Percentiles rank a stretch among this genome's conserved stretches.
Conservation (phyloP, 2,888 invertebrate species). For the Halictus quadricinctus region DNA sequence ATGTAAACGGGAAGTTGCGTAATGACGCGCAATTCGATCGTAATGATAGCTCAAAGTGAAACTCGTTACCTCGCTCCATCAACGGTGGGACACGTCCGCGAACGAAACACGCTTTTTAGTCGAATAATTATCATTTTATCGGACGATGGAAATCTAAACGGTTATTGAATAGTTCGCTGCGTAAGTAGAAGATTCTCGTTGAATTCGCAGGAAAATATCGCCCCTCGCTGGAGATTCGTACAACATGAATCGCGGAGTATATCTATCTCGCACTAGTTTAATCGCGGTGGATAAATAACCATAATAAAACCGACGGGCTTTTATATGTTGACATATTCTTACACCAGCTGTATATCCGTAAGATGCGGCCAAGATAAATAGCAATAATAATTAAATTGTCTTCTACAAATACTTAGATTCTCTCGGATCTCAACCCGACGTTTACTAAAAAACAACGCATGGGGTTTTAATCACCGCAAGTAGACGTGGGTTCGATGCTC, state of each 20-base stretch:
- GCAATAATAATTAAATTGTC: too few species aligned
- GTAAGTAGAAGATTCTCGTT: background rate
- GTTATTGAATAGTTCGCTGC: background rate
- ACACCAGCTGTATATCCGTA: too few species aligned
- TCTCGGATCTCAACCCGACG: too few species aligned
- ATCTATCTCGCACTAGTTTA: background rate
- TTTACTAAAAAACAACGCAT: too few species aligned
- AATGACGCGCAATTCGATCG: background rate
- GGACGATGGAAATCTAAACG: background rate
- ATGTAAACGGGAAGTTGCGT: slow-evolving; percentile 8
- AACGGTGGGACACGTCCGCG: background rate
- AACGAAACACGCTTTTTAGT: background rate
- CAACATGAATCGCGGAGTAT: background rate
- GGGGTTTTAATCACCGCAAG: too few species aligned
- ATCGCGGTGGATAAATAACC: background rate
- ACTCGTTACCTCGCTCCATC: background rate
- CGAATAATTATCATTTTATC: background rate
- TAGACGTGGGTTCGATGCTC: too few species aligned
- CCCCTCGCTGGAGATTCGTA: too few species aligned
- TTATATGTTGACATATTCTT: background rate
- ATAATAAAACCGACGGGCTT: background rate
- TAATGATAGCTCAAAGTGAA: background rate
- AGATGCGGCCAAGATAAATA: too few species aligned
- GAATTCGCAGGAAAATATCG: too few species aligned
- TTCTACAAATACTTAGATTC: too few species aligned